phyloP scores from a whole-genome alignment of 2,797 vertebrate genomes.

The Muscicapa comitata region DNA sequence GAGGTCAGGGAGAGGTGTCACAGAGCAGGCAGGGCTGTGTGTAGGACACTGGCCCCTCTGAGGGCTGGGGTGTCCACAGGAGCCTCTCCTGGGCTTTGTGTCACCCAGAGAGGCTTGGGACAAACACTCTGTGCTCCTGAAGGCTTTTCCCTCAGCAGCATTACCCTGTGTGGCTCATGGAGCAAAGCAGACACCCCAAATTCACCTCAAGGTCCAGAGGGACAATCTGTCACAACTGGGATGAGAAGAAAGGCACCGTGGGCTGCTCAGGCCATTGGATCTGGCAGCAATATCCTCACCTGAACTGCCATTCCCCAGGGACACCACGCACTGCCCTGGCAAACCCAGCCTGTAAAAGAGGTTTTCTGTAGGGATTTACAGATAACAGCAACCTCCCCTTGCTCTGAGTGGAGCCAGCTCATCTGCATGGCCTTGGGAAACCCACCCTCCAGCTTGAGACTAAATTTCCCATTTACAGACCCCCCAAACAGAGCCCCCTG shows the following conservation, averaged over 20 bases:
- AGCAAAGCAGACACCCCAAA: neutral
- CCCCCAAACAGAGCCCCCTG: neutral
- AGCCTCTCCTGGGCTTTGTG: neutral
- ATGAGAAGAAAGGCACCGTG: fast-evolving
- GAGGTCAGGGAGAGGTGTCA: neutral
- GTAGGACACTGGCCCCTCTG: neutral
- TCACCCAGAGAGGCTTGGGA: neutral
- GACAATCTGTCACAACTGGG: no score
- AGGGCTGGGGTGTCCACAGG: neutral
- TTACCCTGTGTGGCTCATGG: neutral
- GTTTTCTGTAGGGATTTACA: neutral
- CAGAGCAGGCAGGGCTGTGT: neutral
- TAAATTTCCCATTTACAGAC: neutral
- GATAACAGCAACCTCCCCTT: neutral
- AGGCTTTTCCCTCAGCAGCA: neutral
- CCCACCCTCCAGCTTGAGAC: neutral
- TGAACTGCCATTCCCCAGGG: neutral
- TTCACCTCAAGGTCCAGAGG: neutral
- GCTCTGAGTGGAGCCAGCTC: neutral
- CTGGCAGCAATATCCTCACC: neutral
- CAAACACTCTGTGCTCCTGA: neutral
- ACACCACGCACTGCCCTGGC: neutral
- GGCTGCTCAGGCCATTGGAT: neutral
- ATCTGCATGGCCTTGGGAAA: neutral
- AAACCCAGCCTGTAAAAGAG: neutral